Conservation (phyloP, 2,113 vertebrate species). For the Cynoglossus semilaevis region DNA sequence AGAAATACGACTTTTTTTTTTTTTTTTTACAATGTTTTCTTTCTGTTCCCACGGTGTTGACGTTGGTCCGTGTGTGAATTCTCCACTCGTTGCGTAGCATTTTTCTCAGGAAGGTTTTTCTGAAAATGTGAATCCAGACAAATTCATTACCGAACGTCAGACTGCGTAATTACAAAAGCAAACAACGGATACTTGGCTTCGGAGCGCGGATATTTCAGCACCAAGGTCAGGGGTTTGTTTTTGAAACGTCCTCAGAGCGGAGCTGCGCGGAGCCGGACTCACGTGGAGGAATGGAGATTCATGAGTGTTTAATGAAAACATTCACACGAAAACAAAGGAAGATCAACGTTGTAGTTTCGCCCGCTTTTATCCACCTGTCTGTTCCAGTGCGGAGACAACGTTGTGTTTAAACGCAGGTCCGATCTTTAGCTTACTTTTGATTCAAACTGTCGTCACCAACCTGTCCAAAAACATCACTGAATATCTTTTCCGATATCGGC, state of each 20-base stretch:
- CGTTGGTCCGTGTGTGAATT: constrained; percentile 35
- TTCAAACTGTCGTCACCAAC: too few relatives aligned
- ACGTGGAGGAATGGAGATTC: too few relatives aligned
- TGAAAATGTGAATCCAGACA: constrained; percentile 52
- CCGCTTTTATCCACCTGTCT: too few relatives aligned
- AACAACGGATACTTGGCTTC: constrained; percentile 34
- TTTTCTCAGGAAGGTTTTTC: constrained; percentile 45
- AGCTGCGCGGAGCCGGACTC: neutral
- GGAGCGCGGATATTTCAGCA: neutral
- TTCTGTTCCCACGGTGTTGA: constrained; percentile 27
- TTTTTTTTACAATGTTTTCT: constrained; percentile 39
- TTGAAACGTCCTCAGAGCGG: neutral
- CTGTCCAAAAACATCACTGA: too few relatives aligned
- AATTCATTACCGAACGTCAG: constrained; percentile 26
- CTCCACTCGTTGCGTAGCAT: constrained; percentile 12
- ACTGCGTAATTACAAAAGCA: constrained; percentile 1
- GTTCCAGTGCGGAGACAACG: too few relatives aligned
- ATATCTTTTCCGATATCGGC: too few relatives aligned
- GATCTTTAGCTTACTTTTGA: too few relatives aligned
- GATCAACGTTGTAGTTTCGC: too few relatives aligned
- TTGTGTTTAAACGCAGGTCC: too few relatives aligned
- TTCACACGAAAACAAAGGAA: too few relatives aligned
- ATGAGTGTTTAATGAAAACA: too few relatives aligned
- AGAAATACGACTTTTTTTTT: constrained; percentile 46
- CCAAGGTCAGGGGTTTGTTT: constrained; percentile 19